These are phyloP conservation scores for Lottia gigantea DNA, from an alignment of 2,888 invertebrate genomes.

Conservation along the genomic window DNA sequence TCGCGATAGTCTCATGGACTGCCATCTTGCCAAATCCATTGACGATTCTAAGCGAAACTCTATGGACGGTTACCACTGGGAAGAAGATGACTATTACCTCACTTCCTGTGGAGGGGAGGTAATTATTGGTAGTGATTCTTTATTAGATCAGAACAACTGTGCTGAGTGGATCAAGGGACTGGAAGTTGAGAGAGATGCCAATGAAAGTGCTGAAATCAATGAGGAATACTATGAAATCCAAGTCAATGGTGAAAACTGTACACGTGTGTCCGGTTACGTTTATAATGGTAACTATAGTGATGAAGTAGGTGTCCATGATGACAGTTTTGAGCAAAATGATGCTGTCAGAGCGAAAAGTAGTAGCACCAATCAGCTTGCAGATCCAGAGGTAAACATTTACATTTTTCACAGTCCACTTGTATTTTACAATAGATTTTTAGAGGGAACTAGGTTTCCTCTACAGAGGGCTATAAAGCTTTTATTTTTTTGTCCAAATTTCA, in stretches of 20 bases:
- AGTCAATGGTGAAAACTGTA: slow-evolving; percentile 18
- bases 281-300: too few relatives aligned
- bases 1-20: slow-evolving; percentile 9
- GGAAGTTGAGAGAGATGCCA: slow-evolving; percentile 19
- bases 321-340: not conserved
- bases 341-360: not conserved
- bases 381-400: slow-evolving; percentile 16
- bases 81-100: slow-evolving; percentile 58
- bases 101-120: slow-evolving; percentile 56
- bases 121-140: slow-evolving; percentile 48
- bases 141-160: slow-evolving; percentile 45
- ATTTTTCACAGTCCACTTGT: not conserved
- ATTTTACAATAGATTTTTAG: too few relatives aligned
- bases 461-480: not conserved
- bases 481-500: not conserved
- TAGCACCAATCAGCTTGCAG: slow-evolving; percentile 15
- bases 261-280: slow-evolving; percentile 9
- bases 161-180: slow-evolving; percentile 52
- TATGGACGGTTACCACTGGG: slow-evolving; percentile 59
- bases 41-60: slow-evolving; percentile 28
- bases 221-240: slow-evolving; percentile 22
- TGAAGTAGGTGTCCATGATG: not conserved
- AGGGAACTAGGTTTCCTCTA: too few relatives aligned
- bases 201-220: slow-evolving; percentile 14
- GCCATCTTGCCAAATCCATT: not conserved